These are phyloP conservation scores for Procambarus virginalis DNA, from an alignment of 1,140 invertebrate genomes.

Conservation along the genomic window DNA sequence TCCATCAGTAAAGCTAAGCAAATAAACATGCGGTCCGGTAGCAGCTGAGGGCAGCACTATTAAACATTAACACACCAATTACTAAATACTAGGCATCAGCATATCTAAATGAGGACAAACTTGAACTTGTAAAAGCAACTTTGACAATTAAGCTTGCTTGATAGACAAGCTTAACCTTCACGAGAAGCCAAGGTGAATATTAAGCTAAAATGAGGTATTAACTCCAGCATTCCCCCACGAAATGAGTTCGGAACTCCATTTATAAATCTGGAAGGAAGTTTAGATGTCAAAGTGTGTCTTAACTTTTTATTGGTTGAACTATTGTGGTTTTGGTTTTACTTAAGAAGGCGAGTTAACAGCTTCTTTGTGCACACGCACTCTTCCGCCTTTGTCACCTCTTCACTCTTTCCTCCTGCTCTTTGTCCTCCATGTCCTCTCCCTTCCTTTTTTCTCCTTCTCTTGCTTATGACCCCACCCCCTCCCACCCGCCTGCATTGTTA, in stretches of 20 bases:
- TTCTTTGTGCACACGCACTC: too few species aligned
- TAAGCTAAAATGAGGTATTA: neutral
- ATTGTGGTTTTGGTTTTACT: too few species aligned
- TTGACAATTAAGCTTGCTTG: conserved; percentile 38
- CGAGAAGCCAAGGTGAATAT: neutral
- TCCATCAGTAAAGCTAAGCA: too few species aligned
- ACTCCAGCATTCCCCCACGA: neutral
- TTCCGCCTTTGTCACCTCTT: neutral
- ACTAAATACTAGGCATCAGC: conserved; percentile 19
- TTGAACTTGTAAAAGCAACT: conserved; percentile 20
- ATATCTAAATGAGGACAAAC: conserved; percentile 12
- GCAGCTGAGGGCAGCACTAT: neutral
- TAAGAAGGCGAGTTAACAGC: too few species aligned
- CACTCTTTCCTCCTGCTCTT: neutral
- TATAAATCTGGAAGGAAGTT: neutral
- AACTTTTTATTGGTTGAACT: too few species aligned
- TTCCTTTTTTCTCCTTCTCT: neutral
- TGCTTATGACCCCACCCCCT: neutral
- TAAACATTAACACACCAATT: conserved; percentile 10
- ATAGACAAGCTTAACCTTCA: conserved; percentile 38
- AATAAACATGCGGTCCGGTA: too few species aligned
- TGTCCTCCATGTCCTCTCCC: neutral
- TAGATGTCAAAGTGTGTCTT: neutral
- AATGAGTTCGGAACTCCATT: neutral
- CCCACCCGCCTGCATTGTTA: too few species aligned